Evolutionary conservation across 2,113 vertebrate species (phyloP), one percentile per base, ranked within the genome.

Genomic region (Xiphophorus maculatus): DNA sequence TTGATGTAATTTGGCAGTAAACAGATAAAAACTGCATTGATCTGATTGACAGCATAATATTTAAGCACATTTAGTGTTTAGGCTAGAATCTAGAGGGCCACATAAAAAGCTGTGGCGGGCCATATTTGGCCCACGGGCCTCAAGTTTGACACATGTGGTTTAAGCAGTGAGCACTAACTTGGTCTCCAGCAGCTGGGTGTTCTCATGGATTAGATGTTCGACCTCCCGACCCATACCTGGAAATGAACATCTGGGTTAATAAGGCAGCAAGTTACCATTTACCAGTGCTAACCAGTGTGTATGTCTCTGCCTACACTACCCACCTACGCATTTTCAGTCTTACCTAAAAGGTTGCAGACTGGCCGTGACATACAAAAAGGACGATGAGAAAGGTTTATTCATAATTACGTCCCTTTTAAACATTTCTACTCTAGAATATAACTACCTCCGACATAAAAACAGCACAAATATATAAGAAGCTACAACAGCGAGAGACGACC

Each of bases 201-300:
- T 99, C 92, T 99, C 98, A 76, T 98, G 94, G 90, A 99, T 99
- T 35, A 99, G 97, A 93, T 99, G 98, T 82, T 99, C 98, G 3
- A 99, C 98, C 87, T 99, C 98, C 77, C 97, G 96, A 69, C 98
- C 98, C 97, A 99, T 99, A 91, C 98, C 98, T 99, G 90, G 89
- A 96, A 73, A 67, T 14, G 0, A 79, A 0, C 25, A n/a, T 48
- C 81, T 63, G 85, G 0, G 28, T 64, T 0, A 58, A 54, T 71
- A 71, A 88, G 44, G 29, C 28, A 25, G 17, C 51, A 58, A n/a
- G 51, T 58, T n/a, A 58, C 1, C 22, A 58, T 58, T n/a, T 7
- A 54, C 22, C 51, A 58, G 6, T n/a, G 10, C 51, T 58, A 54
- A 22, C 22, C 17, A 19, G 40, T n/a, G 5, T 3, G 51, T 58